phyloP scores from a whole-genome alignment of 2,888 invertebrate species.

The Plutella xylostella region DNA sequence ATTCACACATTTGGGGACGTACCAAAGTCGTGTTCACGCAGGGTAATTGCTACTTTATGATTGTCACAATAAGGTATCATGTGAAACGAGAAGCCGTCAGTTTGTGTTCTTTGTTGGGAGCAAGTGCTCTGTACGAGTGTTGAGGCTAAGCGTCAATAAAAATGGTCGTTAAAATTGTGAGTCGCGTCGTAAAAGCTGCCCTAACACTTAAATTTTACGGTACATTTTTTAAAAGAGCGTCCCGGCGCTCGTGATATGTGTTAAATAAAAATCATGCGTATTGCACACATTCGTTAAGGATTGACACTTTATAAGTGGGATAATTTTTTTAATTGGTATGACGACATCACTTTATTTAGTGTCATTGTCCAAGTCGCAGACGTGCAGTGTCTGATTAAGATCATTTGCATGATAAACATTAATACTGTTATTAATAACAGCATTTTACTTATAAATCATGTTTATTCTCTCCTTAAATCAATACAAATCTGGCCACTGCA shows the following conservation, averaged over 20 bases:
- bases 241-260: constrained; percentile 41
- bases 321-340: constrained; percentile 69
- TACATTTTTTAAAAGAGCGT: constrained; percentile 21
- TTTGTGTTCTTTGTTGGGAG: constrained; percentile 43
- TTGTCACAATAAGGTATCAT: constrained; percentile 26
- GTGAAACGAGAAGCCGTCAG: constrained; percentile 20
- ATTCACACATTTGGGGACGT: constrained; percentile 14
- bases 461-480: too few species aligned
- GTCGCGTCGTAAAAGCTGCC: constrained; percentile 29
- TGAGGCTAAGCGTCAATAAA: constrained; percentile 66
- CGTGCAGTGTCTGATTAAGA: constrained; percentile 54
- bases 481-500: too few species aligned
- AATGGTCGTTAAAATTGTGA: constrained; percentile 51
- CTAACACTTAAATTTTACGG: constrained; percentile 27
- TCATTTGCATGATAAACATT: constrained; percentile 23
- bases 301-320: constrained; percentile 69
- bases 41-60: constrained; percentile 25
- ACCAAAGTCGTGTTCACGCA: background rate
- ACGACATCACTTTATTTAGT: constrained; percentile 63
- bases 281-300: constrained; percentile 69
- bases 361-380: constrained; percentile 37
- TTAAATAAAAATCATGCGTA: constrained; percentile 68
- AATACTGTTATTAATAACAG: too few species aligned
- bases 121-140: constrained; percentile 53
- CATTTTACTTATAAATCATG: too few species aligned